A percentile compares a stretch with the other conserved stretches of the same genome.
Conservation (phyloP, 1,140 invertebrate species). For the Caenorhabditis latens region DNA sequence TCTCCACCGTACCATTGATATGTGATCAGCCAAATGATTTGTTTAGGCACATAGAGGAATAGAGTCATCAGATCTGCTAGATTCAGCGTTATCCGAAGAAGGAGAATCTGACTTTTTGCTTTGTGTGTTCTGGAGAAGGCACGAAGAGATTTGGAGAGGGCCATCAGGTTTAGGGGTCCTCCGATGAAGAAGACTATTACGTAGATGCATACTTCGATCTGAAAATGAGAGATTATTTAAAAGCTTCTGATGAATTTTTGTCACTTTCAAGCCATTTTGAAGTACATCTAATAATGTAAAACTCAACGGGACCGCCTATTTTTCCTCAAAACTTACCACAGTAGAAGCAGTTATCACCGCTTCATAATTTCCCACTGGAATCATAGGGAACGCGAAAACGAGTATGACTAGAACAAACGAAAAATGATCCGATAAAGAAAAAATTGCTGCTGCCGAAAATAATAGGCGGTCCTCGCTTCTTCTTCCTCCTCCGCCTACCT, state of each 20-base stretch:
- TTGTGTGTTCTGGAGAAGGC: slow-evolving; percentile 33
- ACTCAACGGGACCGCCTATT: no score
- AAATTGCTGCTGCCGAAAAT: background rate
- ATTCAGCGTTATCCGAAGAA: slow-evolving; percentile 73
- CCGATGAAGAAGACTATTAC: slow-evolving; percentile 33
- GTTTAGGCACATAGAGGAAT: slow-evolving; percentile 73
- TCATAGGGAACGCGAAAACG: background rate
- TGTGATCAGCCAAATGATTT: slow-evolving; percentile 76
- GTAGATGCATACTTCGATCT: slow-evolving; percentile 53
- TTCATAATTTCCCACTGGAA: background rate
- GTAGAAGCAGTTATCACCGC: background rate
- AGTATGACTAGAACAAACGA: background rate
- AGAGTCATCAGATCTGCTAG: slow-evolving; percentile 74
- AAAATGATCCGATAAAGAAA: background rate
- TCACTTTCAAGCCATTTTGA: no score
- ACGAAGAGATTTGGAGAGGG: slow-evolving; percentile 3
- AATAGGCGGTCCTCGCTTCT: background rate
- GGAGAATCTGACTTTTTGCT: slow-evolving; percentile 54
- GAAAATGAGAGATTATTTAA: background rate
- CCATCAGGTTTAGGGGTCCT: slow-evolving; percentile 17
- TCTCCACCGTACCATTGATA: slow-evolving; percentile 77
- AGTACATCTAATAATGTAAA: no score
- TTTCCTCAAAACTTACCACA: background rate
- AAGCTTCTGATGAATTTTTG: background rate
- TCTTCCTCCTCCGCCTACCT: background rate